Evolutionary conservation across 2,113 vertebrate genomes (phyloP).

Genomic region (Vidua macroura): DNA sequence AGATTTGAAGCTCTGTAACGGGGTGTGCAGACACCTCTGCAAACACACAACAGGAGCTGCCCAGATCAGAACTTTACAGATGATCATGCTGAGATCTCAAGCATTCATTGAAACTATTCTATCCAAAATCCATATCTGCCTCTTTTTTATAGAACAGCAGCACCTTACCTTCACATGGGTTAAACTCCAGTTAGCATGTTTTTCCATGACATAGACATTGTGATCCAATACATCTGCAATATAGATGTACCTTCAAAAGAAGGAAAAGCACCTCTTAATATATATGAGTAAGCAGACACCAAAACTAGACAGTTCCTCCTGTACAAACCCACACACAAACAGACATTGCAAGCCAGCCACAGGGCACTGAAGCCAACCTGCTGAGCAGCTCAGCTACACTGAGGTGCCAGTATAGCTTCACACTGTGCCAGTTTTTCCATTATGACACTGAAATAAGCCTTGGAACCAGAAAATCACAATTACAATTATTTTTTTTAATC

Average conservation of each 20-base stretch:
- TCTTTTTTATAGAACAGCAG: background rate
- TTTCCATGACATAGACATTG: constrained; percentile 80
- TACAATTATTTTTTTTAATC: rapidly evolving
- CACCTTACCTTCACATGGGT: constrained; percentile 81
- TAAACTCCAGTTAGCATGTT: constrained; percentile 77
- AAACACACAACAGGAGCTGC: background rate
- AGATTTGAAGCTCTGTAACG: background rate
- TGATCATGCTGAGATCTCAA: background rate
- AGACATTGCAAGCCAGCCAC: background rate
- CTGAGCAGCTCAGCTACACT: background rate
- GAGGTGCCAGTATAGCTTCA: background rate
- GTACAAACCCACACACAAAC: background rate
- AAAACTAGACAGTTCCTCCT: background rate
- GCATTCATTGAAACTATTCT: background rate
- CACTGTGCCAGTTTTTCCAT: background rate
- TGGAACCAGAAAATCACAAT: background rate
- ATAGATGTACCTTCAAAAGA: constrained; percentile 83
- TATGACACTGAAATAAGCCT: background rate
- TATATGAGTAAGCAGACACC: background rate
- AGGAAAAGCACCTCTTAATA: background rate
- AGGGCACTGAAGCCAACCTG: background rate
- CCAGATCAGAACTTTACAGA: background rate
- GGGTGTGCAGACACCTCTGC: background rate
- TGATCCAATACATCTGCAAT: constrained; percentile 75
- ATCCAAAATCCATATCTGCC: background rate